Evolutionary conservation across 1,140 invertebrate genomes (phyloP), one percentile per base, ranked within the genome.

Genomic region (Onthophagus taurus): DNA sequence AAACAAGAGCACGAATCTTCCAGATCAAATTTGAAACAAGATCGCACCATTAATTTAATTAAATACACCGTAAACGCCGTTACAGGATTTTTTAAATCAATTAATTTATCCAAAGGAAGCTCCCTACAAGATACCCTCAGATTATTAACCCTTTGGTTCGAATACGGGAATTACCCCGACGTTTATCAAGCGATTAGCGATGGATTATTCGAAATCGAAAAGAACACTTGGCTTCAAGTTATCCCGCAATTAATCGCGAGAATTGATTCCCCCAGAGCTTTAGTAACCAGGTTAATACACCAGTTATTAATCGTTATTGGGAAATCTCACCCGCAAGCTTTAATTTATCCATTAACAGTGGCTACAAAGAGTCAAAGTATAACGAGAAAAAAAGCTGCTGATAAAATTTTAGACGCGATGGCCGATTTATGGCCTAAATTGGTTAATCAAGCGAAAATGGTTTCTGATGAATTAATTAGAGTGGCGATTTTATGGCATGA

Each of bases 401-500:
- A 95, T 59, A 92, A 92, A 61, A 91, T 99, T 34, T 68, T 99
- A 6, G 89, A 92, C 49, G 89, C 81, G 12, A 97, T 99, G 87
- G 81, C 88, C 49, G 94, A 97, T 52, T 90, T 97, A 64, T 94
- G 88, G 43, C 79, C 80, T 14, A 85, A 77, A 11, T 67, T 99
- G 23, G 96, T 99, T 0, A 82, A 89, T 53, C 92, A 99, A 64
- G 94, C 92, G 0, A 77, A 91, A 52, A 85, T 85, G 83, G 88
- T 89, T 17, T 95, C 90, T 49, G 94, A 99, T 55, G 97, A 99
- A 64, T 69, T 99, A 16, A 99, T 99, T 37, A 73, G 96, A 42
- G 94, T 99, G 0, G 95, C 96, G 4, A 99, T 99, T 46, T 67
- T 99, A 1, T 99, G 97, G 96, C 96, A 99, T 65, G 97, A 99